phyloP scores from a whole-genome alignment of 2,113 vertebrate species.

The Microtus ochrogaster region DNA sequence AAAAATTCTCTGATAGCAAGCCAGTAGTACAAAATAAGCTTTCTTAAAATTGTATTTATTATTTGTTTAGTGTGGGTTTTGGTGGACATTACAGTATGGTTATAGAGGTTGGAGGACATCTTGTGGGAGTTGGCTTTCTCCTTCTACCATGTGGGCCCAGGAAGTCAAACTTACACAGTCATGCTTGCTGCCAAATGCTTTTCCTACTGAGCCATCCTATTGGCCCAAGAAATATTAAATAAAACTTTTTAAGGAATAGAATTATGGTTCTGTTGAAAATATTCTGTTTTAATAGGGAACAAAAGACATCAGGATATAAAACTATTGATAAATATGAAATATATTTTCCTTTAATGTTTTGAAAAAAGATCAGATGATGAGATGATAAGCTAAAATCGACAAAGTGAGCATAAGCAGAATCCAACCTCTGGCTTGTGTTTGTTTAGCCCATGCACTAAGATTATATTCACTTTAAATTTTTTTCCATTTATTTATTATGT shows the following conservation, averaged over 20 bases:
- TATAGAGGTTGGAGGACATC: background rate
- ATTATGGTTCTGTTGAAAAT: background rate
- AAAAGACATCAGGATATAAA: background rate
- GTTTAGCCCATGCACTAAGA: background rate
- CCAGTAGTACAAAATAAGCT: background rate
- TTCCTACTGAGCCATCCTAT: background rate
- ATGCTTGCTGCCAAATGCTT: background rate
- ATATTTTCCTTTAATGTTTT: constrained; percentile 38
- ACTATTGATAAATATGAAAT: background rate
- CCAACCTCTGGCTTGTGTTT: background rate
- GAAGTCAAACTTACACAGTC: background rate
- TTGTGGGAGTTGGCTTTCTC: background rate
- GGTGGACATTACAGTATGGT: background rate
- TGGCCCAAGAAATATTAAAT: background rate
- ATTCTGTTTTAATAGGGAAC: background rate
- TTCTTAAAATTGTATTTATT: background rate
- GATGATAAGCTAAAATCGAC: background rate
- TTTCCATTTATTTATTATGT: background rate
- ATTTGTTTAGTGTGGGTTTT: background rate
- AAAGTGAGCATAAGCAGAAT: background rate
- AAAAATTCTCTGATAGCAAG: background rate
- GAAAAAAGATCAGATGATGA: constrained; percentile 11
- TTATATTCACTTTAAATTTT: background rate
- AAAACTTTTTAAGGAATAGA: background rate
- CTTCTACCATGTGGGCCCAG: background rate